Evolutionary conservation across 1,140 invertebrate genomes (phyloP), one percentile per base, ranked within the genome.

Genomic region (Pseudomyrmex sp.): DNA sequence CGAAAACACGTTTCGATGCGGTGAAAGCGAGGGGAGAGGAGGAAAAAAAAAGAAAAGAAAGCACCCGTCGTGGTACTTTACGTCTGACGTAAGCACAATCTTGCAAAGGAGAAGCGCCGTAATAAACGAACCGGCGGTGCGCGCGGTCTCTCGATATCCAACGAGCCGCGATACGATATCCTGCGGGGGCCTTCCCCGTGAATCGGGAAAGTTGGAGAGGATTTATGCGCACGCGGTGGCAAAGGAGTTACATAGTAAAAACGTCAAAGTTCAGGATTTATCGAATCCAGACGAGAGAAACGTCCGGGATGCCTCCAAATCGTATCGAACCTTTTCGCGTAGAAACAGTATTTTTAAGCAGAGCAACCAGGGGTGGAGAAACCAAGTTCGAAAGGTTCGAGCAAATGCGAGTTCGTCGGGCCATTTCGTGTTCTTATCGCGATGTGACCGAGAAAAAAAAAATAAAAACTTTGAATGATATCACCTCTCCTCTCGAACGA

Each of bases 261-360:
- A 77, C 52, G 75, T 77, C 63, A 79, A 80, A 80, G 65, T 80
- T 80, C 15, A 35, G 48, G n/a, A 80, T 80, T 80, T 80, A 80
- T 35, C 54, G 76, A 9, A 61, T 50, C 23, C 76, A 50, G 44
- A 80, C 8, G 66, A 72, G 46, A 72, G 66, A 72, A 77, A 23
- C 50, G 62, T 77, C 75, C 62, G 26, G 20, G 15, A 12, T 4
- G n/a, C 4, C 50, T 54, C 61, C 20, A 63, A 13, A 20, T 18
- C 76, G 66, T 68, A 68, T 59, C 35, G 54, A 59, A 59, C 20
- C 44, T 35, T 61, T 70, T 50, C 44, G 44, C 23, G 20, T 10
- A 35, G 12, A 50, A 58, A 15, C 44, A 44, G 66, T 70, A 80
- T 72, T 72, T 80, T 80, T 48, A 59, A 26, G 8, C 44, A 26